These are phyloP conservation scores for Amphiduros pacificus DNA, from an alignment of 2,888 invertebrate genomes.

Conservation along the genomic window DNA sequence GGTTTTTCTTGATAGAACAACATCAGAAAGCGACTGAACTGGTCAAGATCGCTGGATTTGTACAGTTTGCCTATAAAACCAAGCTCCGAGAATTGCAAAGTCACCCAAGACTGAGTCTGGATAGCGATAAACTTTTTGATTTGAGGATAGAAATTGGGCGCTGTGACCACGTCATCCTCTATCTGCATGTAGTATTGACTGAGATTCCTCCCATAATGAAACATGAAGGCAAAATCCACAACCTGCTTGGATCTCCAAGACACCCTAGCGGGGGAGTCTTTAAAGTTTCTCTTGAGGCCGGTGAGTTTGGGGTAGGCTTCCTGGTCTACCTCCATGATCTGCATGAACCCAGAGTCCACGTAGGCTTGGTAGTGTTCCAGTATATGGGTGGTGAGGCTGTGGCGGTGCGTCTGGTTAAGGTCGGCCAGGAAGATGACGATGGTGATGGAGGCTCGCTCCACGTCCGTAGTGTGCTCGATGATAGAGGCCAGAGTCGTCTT, in stretches of 20 bases:
- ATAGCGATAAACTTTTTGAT: not conserved
- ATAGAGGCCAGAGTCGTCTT: not conserved
- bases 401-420: not conserved
- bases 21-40: not conserved
- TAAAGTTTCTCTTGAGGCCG: not conserved
- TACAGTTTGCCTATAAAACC: slow-evolving; percentile 1
- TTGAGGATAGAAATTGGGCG: not conserved
- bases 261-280: not conserved
- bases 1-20: not conserved
- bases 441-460: not conserved
- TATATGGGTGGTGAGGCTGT: not conserved
- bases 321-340: not conserved
- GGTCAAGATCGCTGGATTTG: not conserved
- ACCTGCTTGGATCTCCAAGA: not conserved
- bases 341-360: not conserved
- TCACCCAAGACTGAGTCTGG: not conserved
- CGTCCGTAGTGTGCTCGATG: not conserved
- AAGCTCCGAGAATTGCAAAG: not conserved
- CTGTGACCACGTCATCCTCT: not conserved
- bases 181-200: not conserved
- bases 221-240: slow-evolving; percentile 4
- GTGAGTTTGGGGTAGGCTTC: not conserved
- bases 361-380: not conserved
- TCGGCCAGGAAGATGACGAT: not conserved
- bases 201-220: not conserved